Evolutionary conservation across 2,797 vertebrate genomes (phyloP).

Genomic region (Gobionotothen gibberifrons): DNA sequence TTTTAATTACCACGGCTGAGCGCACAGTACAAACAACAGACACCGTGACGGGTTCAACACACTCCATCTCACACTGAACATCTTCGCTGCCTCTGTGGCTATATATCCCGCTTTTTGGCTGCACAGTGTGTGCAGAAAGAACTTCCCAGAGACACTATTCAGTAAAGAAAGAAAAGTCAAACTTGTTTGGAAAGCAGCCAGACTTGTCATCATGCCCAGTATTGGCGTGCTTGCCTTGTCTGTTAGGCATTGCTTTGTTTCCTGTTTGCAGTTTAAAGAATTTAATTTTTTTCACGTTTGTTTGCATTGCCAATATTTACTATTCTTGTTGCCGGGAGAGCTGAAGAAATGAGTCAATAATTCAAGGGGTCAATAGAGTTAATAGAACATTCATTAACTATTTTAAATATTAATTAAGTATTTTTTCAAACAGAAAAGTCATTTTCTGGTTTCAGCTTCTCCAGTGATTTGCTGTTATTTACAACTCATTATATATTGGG

Average conservation of each 20-base stretch:
- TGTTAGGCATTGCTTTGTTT: background rate
- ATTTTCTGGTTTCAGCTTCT: background rate
- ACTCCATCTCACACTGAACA: slow-evolving; percentile 26
- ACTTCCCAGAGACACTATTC: background rate
- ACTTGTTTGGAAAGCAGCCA: background rate
- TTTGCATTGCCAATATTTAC: background rate
- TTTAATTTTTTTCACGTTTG: background rate
- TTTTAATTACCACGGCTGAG: slow-evolving; percentile 69
- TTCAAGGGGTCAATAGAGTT: too few relatives aligned
- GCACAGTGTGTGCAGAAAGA: background rate
- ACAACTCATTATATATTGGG: background rate
- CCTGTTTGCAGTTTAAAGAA: background rate
- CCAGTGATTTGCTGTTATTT: background rate
- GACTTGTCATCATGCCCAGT: background rate
- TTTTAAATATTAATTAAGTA: background rate
- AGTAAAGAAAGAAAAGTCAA: background rate
- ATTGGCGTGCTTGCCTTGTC: background rate
- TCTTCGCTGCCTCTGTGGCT: background rate
- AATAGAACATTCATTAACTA: background rate
- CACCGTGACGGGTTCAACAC: slow-evolving; percentile 29
- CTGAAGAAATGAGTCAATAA: background rate
- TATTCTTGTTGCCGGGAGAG: background rate
- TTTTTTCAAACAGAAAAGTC: background rate
- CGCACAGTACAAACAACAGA: slow-evolving; percentile 57
- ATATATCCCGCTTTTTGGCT: background rate